Percentiles rank a stretch among this genome's conserved stretches.
These are phyloP conservation scores for Megalurothrips usitatus DNA, from an alignment of 2,888 invertebrate species.

Conservation along the genomic window DNA sequence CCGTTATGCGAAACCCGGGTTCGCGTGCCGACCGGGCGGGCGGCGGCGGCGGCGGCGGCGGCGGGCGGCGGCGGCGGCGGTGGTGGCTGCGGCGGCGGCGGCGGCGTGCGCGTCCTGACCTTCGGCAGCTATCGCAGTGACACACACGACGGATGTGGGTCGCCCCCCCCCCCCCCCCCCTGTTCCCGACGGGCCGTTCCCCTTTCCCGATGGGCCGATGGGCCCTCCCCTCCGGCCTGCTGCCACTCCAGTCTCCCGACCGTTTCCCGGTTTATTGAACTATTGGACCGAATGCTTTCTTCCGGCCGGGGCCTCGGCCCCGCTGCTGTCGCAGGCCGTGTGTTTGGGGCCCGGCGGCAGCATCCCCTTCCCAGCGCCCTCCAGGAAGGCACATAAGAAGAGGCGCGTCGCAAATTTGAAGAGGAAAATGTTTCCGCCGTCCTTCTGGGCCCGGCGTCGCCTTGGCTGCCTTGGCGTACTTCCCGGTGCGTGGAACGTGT, in stretches of 20 bases:
- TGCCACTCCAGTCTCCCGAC: background rate
- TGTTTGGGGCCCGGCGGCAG: background rate
- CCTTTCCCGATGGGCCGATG: too few relatives aligned
- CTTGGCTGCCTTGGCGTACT: background rate
- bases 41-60: too few relatives aligned
- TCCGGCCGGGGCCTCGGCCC: too few relatives aligned
- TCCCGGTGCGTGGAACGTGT: background rate
- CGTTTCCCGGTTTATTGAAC: background rate
- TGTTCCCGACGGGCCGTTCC: too few relatives aligned
- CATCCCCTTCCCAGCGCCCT: background rate
- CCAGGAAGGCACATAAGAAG: background rate
- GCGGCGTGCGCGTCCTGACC: background rate
- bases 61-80: too few relatives aligned
- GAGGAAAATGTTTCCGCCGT: too few relatives aligned
- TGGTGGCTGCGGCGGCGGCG: too few relatives aligned
- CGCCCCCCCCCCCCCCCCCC: background rate
- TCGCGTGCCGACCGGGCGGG: too few relatives aligned
- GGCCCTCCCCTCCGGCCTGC: too few relatives aligned
- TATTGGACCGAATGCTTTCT: background rate
- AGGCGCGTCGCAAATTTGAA: too few relatives aligned
- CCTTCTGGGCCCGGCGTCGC: background rate
- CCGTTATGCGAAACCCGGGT: too few relatives aligned
- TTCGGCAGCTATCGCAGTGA: background rate
- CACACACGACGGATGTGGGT: slow-evolving; percentile 9
- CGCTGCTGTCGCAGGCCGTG: too few relatives aligned